These are phyloP conservation scores for Ariopsis seemanni DNA, from an alignment of 2,113 vertebrate species.

Conservation along the genomic window DNA sequence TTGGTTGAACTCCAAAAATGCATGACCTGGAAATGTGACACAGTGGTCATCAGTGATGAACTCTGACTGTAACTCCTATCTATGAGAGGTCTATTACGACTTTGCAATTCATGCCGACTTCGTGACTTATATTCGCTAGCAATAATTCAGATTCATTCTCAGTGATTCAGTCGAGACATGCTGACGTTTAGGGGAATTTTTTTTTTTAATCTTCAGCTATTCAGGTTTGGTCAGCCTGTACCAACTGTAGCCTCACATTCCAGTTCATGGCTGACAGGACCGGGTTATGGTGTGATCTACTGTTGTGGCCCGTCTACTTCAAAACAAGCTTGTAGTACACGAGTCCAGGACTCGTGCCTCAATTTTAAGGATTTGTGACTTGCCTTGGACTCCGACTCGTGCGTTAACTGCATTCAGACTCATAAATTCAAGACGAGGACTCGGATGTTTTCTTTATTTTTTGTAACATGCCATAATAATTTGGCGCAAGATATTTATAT, in stretches of 20 bases:
- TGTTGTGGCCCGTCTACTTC: background rate
- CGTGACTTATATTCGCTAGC: too few species aligned
- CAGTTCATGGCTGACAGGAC: background rate
- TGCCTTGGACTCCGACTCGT: too few species aligned
- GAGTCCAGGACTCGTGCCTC: too few species aligned
- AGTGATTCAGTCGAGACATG: too few species aligned
- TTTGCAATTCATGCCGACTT: background rate
- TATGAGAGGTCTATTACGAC: background rate
- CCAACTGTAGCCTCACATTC: background rate
- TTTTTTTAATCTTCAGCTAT: background rate
- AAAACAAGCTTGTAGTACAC: background rate
- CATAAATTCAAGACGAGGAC: too few species aligned
- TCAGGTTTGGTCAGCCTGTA: background rate
- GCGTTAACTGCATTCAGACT: too few species aligned
- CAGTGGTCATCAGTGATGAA: background rate
- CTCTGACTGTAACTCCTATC: background rate
- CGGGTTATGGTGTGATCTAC: background rate
- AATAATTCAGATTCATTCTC: too few species aligned
- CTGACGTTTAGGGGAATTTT: too few species aligned
- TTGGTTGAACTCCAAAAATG: background rate
- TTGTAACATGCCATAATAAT: too few species aligned
- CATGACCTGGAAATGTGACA: background rate
- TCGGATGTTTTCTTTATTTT: too few species aligned
- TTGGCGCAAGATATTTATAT: too few species aligned
- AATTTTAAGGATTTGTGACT: too few species aligned